Evolutionary conservation across 2,888 invertebrate species (phyloP).

Genomic region (Tupiocoris notatus): DNA sequence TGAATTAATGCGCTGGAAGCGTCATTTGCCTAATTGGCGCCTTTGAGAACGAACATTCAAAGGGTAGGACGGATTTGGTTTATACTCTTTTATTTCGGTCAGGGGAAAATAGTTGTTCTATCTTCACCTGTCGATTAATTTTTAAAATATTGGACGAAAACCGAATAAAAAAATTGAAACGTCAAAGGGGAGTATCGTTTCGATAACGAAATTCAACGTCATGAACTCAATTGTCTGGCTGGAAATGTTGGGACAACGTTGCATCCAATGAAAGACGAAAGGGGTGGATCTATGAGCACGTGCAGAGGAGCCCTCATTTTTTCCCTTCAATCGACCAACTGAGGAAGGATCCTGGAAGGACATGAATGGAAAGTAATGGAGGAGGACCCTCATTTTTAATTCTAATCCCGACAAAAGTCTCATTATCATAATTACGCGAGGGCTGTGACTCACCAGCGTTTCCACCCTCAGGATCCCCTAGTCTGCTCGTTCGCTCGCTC

Average conservation of each 20-base stretch:
- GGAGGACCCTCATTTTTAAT: constrained; percentile 33
- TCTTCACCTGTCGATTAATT: no score
- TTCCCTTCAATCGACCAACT: neutral
- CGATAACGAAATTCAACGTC: neutral
- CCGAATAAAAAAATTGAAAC: no score
- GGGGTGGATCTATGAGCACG: neutral
- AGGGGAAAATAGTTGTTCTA: no score
- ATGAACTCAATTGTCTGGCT: neutral
- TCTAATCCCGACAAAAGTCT: constrained; percentile 42
- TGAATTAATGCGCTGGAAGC: neutral
- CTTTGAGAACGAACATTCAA: neutral
- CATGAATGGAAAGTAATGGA: neutral
- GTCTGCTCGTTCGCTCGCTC: neutral
- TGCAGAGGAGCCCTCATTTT: neutral
- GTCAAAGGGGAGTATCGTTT: neutral
- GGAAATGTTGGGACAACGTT: neutral
- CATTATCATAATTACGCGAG: constrained; percentile 39
- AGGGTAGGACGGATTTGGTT: no score
- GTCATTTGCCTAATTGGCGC: neutral
- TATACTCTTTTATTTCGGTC: no score
- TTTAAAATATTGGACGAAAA: no score
- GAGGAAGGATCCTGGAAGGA: neutral
- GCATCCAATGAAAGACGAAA: neutral
- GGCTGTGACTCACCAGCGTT: constrained; percentile 23
- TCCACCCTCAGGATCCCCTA: constrained; percentile 13